Conservation (phyloP, 2,888 invertebrate species). For the Ditula angustiorana region DNA sequence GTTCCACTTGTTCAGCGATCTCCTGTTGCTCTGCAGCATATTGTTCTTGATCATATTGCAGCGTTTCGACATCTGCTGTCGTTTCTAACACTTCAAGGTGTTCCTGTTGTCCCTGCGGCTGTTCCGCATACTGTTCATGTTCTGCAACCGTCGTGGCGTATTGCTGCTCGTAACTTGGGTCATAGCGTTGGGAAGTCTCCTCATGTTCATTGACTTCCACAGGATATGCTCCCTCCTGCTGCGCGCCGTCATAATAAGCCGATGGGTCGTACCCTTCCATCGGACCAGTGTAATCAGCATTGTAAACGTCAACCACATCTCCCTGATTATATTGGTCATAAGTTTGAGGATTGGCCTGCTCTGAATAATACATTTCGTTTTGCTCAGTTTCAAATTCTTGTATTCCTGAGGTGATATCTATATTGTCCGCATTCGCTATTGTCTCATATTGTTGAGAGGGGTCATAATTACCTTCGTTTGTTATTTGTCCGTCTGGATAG, state of each 20-base stretch:
- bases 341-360: conserved; percentile 50
- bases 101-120: conserved; percentile 43
- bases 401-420: conserved; percentile 48
- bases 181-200: conserved; percentile 63
- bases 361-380: conserved; percentile 66
- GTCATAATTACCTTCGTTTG: conserved; percentile 3
- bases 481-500: conserved; percentile 23
- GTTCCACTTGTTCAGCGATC: conserved; percentile 51
- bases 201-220: conserved; percentile 62
- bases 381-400: conserved; percentile 66
- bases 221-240: conserved; percentile 53
- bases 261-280: conserved; percentile 51
- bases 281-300: conserved; percentile 47
- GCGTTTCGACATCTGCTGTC: background rate
- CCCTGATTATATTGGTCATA: conserved; percentile 52
- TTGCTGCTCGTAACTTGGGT: conserved; percentile 69
- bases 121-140: conserved; percentile 39
- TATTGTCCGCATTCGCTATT: background rate
- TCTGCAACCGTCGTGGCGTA: conserved; percentile 46
- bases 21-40: conserved; percentile 51
- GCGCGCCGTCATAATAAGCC: conserved; percentile 60
- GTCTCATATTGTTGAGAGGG: background rate
- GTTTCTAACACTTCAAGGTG: conserved; percentile 7
- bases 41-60: conserved; percentile 42
- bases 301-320: conserved; percentile 47